Evolutionary conservation across 1,140 invertebrate genomes (phyloP).

Genomic region (Trichogramma pretiosum): DNA sequence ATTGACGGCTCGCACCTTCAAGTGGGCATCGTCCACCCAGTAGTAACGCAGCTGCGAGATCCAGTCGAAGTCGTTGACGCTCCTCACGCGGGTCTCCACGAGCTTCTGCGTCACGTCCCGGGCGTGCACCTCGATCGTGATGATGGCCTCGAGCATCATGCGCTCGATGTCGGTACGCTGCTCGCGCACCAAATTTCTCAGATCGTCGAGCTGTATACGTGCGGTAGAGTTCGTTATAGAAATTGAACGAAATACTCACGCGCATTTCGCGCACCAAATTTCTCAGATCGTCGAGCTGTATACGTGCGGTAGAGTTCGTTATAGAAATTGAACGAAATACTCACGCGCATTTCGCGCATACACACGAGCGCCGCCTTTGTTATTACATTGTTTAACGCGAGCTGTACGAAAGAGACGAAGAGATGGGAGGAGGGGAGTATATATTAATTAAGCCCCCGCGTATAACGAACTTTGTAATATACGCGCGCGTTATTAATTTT

Average conservation of each 20-base stretch:
- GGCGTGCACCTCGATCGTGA: slow-evolving; percentile 64
- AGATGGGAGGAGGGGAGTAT: too few relatives aligned
- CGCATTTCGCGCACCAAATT: slow-evolving; percentile 56
- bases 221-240: too few relatives aligned
- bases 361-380: too few relatives aligned
- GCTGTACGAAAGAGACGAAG: too few relatives aligned
- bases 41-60: slow-evolving; percentile 68
- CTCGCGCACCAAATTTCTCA: slow-evolving; percentile 54
- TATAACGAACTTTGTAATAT: too few relatives aligned
- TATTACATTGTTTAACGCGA: too few relatives aligned
- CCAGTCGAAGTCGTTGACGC: slow-evolving; percentile 71
- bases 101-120: slow-evolving; percentile 57
- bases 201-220: slow-evolving; percentile 51
- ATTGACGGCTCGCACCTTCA: slow-evolving; percentile 54
- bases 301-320: too few relatives aligned
- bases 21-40: slow-evolving; percentile 50
- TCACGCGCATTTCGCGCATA: slow-evolving; percentile 56
- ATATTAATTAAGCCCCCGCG: too few relatives aligned
- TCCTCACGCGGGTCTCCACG: slow-evolving; percentile 51
- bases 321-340: too few relatives aligned
- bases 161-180: slow-evolving; percentile 59
- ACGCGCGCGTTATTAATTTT: too few relatives aligned
- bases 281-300: slow-evolving; percentile 55
- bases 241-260: too few relatives aligned
- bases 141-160: slow-evolving; percentile 54